phyloP scores from a whole-genome alignment of 2,797 vertebrate species.

The Sebastes umbrosus region DNA sequence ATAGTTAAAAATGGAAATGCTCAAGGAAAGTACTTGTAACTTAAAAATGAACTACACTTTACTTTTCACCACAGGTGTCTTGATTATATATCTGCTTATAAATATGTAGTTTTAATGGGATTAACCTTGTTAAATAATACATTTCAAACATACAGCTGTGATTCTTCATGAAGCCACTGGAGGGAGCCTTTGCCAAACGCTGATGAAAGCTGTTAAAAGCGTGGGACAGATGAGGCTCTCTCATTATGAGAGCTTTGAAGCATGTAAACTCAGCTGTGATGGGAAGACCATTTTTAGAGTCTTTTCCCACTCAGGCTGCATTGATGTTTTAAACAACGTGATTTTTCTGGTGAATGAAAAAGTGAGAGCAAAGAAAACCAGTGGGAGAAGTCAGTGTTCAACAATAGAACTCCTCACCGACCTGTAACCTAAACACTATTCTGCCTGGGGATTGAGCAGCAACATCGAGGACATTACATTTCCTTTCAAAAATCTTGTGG shows the following conservation, averaged over 20 bases:
- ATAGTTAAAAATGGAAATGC: background rate
- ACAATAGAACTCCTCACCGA: background rate
- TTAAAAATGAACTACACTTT: background rate
- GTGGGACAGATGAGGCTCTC: background rate
- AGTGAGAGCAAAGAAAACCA: background rate
- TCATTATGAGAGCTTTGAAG: slow-evolving; percentile 4
- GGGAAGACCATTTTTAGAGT: slow-evolving; percentile 6
- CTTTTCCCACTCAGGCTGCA: background rate
- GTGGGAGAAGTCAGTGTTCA: background rate
- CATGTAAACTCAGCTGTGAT: background rate
- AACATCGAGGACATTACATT: background rate
- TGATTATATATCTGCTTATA: background rate
- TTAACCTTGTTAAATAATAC: background rate
- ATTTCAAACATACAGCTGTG: background rate
- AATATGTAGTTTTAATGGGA: background rate
- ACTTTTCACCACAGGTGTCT: background rate
- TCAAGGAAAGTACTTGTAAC: background rate
- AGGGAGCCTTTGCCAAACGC: slow-evolving; percentile 2
- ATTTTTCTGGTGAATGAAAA: background rate
- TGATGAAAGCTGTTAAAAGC: background rate
- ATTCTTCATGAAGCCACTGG: slow-evolving; percentile 7
- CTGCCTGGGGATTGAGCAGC: background rate
- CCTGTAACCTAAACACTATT: background rate
- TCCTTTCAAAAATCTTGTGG: slow-evolving; percentile 5
- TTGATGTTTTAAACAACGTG: background rate